Evolutionary conservation across 2,888 invertebrate genomes (phyloP).

Genomic region (Heteromurus nitidus): DNA sequence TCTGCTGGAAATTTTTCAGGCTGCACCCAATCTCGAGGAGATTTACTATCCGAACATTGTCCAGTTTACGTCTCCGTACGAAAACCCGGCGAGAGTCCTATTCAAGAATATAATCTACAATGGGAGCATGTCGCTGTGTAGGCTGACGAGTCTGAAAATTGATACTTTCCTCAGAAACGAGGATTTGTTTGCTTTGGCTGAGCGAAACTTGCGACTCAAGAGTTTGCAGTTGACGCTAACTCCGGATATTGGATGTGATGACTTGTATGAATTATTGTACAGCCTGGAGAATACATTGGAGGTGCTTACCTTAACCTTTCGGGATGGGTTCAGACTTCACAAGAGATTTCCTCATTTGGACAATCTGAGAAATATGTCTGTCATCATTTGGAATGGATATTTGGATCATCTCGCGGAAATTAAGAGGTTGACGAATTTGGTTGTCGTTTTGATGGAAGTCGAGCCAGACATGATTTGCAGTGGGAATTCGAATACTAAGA

Average conservation of each 20-base stretch:
- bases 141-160: slow-evolving; percentile 59
- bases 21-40: slow-evolving; percentile 60
- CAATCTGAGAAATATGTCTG: slow-evolving; percentile 36
- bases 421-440: slow-evolving; percentile 38
- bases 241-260: slow-evolving; percentile 53
- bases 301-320: slow-evolving; percentile 58
- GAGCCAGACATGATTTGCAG: slow-evolving; percentile 52
- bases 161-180: slow-evolving; percentile 63
- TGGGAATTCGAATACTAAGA: background rate
- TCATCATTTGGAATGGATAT: slow-evolving; percentile 66
- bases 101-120: slow-evolving; percentile 63
- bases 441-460: slow-evolving; percentile 64
- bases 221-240: slow-evolving; percentile 66
- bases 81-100: slow-evolving; percentile 63
- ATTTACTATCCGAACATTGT: slow-evolving; percentile 66
- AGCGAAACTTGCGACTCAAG: slow-evolving; percentile 53
- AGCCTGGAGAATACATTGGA: slow-evolving; percentile 51
- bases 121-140: slow-evolving; percentile 40
- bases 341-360: slow-evolving; percentile 53
- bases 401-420: slow-evolving; percentile 55
- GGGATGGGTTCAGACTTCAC: slow-evolving; percentile 56
- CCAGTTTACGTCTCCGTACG: slow-evolving; percentile 66
- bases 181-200: slow-evolving; percentile 53
- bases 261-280: slow-evolving; percentile 53
- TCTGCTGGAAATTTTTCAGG: slow-evolving; percentile 55